Base-by-base conservation (phyloP, 2,888 invertebrate genomes). In the Limnephilus auricula region DNA sequence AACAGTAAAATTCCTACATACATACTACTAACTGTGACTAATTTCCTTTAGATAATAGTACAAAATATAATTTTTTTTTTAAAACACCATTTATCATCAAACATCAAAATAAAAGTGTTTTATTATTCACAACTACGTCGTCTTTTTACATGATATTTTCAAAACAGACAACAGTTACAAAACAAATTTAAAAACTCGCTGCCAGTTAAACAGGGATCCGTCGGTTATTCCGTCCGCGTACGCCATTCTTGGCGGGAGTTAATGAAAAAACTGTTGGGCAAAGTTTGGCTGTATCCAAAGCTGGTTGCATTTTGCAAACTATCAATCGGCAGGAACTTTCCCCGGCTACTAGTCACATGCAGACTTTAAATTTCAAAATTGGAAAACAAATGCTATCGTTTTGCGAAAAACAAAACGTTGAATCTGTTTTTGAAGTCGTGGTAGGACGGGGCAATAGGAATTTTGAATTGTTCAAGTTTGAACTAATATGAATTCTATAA, bases 241-340 rank as follows among this genome's bases (percentile, higher is more conserved):
- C 83, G 9, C 87, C 37, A 82, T 85, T 50, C 87, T 37, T 87
- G 88, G 90, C 90, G 88, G 31, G 89, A 91, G 90, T 92, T 92
- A 92, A 92, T 92, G 91, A 92, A 92, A 92, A 92, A 92, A 92
- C 50, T 90, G 50, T 31, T 37, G 40, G 88, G 31, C 91, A 34
- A 90, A 92, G 80, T 90, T 82, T 32, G 10, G 13, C 89, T 90
- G 37, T 65, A 78, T 37, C 34, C 89, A n/a, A 45, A 79, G 84
- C 85, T 80, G 78, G 84, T 18, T 91, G 89, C 91, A 91, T 89
- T 89, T 90, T 90, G 40, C 85, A 90, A 91, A 92, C 92, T 91
- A 92, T 92, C 92, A 92, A 92, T 92, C 89, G 90, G 79, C 86
- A 32, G 40, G 85, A 92, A 92, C 65, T 92, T 90, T 90, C 78